These are phyloP conservation scores for Scartelaos histophorus DNA, from an alignment of 2,113 vertebrate species.

Conservation along the genomic window DNA sequence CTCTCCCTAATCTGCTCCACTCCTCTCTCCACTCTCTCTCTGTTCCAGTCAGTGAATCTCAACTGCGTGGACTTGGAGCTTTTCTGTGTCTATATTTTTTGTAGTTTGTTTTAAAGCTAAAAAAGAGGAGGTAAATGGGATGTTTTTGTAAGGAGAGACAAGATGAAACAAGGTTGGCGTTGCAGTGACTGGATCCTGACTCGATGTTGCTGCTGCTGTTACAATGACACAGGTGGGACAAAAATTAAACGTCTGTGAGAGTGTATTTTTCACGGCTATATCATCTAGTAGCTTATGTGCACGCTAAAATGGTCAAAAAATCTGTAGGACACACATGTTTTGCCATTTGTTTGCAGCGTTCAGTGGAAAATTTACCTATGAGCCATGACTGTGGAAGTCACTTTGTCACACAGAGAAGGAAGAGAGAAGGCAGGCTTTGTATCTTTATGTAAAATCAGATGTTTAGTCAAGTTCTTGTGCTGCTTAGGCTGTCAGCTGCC, in stretches of 20 bases:
- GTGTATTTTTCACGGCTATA: background rate
- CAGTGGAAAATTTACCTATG: slow-evolving; percentile 5
- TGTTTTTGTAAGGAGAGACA: slow-evolving; percentile 44
- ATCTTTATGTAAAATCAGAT: slow-evolving; percentile 11
- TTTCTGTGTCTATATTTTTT: background rate
- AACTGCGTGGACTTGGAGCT: slow-evolving; percentile 35
- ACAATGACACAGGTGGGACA: slow-evolving; percentile 52
- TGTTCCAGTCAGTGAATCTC: slow-evolving; percentile 21
- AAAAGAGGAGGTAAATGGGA: slow-evolving; percentile 16
- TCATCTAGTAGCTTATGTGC: background rate
- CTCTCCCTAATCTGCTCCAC: slow-evolving; percentile 9
- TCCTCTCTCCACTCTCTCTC: background rate
- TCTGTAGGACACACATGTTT: background rate
- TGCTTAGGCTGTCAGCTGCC: background rate
- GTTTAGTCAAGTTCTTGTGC: slow-evolving; percentile 38
- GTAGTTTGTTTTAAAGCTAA: background rate
- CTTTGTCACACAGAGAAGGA: background rate
- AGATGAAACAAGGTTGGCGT: slow-evolving; percentile 53
- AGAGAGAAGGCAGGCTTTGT: background rate
- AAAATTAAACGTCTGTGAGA: background rate
- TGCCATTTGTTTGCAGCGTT: background rate
- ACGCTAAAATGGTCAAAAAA: background rate
- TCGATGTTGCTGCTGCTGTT: slow-evolving; percentile 65
- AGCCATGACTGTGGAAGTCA: slow-evolving; percentile 19
- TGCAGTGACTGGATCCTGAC: slow-evolving; percentile 62